phyloP scores from a whole-genome alignment of 2,797 vertebrate genomes.

The Molothrus ater region DNA sequence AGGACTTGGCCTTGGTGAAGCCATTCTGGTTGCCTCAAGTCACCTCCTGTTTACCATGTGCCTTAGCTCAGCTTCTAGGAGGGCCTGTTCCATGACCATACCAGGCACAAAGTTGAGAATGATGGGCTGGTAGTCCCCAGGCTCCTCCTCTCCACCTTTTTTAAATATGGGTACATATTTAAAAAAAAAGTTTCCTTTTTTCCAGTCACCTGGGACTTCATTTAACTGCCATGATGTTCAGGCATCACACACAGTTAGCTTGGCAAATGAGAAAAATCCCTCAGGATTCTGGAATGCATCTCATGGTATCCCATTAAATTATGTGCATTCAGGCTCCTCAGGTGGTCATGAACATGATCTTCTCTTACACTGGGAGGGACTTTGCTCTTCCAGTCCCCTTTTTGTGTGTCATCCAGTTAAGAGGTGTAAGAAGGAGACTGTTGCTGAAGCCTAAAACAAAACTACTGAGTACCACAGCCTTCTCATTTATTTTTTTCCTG shows the following conservation, averaged over 20 bases:
- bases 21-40: not conserved
- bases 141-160: not conserved
- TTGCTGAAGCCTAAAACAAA: not conserved
- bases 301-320: not conserved
- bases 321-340: not conserved
- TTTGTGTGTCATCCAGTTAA: not conserved
- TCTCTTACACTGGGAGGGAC: not conserved
- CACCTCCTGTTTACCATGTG: not conserved
- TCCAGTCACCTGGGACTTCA: not conserved
- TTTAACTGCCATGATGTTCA: not conserved
- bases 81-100: not conserved
- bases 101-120: not conserved
- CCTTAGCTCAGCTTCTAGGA: not conserved
- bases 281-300: not conserved
- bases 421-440: no score
- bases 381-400: not conserved
- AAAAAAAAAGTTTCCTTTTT: not conserved
- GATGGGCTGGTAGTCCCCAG: not conserved
- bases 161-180: no score
- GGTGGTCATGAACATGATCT: no score
- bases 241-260: not conserved
- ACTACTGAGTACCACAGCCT: no score
- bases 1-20: not conserved
- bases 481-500: not conserved
- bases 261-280: not conserved